Base-by-base conservation (phyloP, 2,797 vertebrate genomes). In the Apogon talboti region DNA sequence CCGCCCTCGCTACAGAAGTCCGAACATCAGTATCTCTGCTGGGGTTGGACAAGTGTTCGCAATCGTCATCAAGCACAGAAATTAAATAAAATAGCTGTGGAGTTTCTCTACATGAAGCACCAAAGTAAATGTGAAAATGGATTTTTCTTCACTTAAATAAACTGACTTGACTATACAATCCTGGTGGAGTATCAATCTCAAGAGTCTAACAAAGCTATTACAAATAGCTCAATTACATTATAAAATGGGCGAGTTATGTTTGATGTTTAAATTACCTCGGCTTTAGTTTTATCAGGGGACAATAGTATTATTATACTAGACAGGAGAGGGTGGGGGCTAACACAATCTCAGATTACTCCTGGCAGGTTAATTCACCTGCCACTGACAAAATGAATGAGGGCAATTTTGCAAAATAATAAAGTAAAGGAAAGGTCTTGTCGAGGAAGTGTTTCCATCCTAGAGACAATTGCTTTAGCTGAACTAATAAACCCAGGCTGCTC, bases 391-490 rank as follows among this genome's bases (percentile, higher is more conserved):
- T 95, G 93, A 96, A 98, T 95, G 95, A 94, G 92, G 92, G 93
- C 92, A 96, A 96, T 97, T 96, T 96, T 89, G 91, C 92, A 93
- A 96, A 96, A 96, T 96, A 95, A 96, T 94, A 95, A 95, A 92
- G 92, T 58, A 93, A 90, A 91, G 88, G 67, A 80, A 83, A 84
- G 83, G 80, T 77, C 82, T 84, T 87, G 85, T 86, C 81, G 78
- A 84, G 85, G 86, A 93, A 91, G 87, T 84, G 85, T 92, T 93
- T 93, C 89, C 74, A 91, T 93, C 87, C 86, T 78, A 65, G 66
- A 90, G 85, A 92, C 92, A 87, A 92, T 92, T 90, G 82, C 88
- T 91, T 92, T 84, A 90, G 86, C 76, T 81, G 74, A 84, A 84
- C 90, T 91, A 93, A 95, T 93, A 92, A 93, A 93, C 68, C 73